These are phyloP conservation scores for Poliocrania exsul DNA, from an alignment of 2,797 vertebrate species.

Conservation along the genomic window DNA sequence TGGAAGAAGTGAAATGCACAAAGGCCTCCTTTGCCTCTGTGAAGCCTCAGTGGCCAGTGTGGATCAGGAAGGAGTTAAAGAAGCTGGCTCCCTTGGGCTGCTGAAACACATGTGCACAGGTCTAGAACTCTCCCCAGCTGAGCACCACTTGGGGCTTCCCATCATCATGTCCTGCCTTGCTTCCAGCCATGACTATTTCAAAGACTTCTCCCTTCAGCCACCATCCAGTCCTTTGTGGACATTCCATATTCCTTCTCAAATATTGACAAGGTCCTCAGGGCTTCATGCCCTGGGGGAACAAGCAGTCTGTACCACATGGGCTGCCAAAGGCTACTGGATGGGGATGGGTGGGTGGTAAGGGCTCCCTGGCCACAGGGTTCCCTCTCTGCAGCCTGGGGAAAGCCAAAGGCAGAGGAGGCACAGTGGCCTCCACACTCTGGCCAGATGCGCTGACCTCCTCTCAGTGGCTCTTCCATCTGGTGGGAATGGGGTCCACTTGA, in stretches of 20 bases:
- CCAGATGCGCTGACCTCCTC: rapidly evolving
- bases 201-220: background rate
- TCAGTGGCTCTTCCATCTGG: rapidly evolving
- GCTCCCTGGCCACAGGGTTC: background rate
- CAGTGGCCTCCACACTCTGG: background rate
- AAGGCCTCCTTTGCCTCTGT: background rate
- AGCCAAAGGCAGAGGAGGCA: background rate
- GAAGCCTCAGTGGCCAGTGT: background rate
- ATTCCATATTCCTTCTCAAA: background rate
- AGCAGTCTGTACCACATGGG: background rate
- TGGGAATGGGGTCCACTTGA: background rate
- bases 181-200: background rate
- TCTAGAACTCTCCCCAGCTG: background rate
- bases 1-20: background rate
- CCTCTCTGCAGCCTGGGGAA: background rate
- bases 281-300: rapidly evolving
- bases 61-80: background rate
- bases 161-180: background rate
- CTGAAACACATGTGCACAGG: background rate
- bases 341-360: rapidly evolving
- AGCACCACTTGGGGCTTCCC: background rate
- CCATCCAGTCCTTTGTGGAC: background rate
- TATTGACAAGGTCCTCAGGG: background rate
- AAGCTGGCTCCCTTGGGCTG: background rate
- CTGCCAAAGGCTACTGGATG: background rate